Evolutionary conservation across 2,113 vertebrate species (phyloP), one percentile per base, ranked within the genome.

Genomic region (Eolophus roseicapilla): DNA sequence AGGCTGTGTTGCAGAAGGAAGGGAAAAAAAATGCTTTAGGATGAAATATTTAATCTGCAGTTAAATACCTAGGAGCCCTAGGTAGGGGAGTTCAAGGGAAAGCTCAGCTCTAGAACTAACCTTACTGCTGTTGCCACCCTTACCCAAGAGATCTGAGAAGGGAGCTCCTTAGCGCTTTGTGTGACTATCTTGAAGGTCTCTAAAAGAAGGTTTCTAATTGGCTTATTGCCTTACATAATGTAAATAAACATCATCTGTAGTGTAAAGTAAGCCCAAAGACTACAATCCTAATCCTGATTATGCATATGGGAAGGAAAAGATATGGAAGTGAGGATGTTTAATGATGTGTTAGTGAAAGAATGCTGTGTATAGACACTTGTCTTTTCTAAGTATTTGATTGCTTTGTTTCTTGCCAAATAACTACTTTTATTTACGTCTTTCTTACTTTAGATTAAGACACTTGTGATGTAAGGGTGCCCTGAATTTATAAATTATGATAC

Each of bases 401-500:
- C 20, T 77, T 49, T 68, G 3, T 18, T 81, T 73, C 2, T 8
- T 81, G 8, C 29, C 68, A 10, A 69, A 74, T 17, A 74, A 20
- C 11, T 18, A 2, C 2, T 53, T 89, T 77, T 59, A 43, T 60
- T 65, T 85, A 1, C 2, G 3, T 60, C 44, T 46, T 41, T 63
- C 19, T 52, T 75, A 8, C 2, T 67, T 52, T 63, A 43, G 10
- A 20, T 60, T n/a, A 75, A 73, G 2, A 17, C 3, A 9, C 13
- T 29, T 20, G 10, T 80, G 46, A 17, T 0, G 1, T 47, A 71
- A 80, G 5, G 1, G 1, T 33, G 4, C 59, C 6, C 13, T 69
- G 44, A 69, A 53, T 64, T 49, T 53, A 11, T 29, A 39, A 82
- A 13, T 43, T 62, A 6, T 1, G 1, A 17, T 68, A 12, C 37